Percentiles rank a stretch among this genome's conserved stretches.
These are phyloP conservation scores for Pachyuromys duprasi DNA, from an alignment of 2,797 vertebrate species.

Conservation along the genomic window DNA sequence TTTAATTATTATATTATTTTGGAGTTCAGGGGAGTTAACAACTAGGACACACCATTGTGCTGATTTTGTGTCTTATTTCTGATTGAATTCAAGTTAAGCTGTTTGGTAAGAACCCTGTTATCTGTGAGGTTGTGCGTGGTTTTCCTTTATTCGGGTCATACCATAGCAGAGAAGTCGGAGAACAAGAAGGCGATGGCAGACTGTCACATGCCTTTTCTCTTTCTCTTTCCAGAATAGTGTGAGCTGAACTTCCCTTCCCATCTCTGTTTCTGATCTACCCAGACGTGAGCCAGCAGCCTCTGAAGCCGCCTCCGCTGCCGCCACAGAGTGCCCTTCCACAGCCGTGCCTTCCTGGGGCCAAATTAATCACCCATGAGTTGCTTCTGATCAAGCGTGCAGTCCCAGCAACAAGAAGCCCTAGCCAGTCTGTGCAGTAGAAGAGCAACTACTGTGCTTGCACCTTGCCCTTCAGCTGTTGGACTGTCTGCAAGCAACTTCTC, in stretches of 20 bases:
- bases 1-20: slow-evolving; percentile 38
- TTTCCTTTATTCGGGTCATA: slow-evolving; percentile 1
- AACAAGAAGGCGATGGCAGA: background rate
- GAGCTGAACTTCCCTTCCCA: background rate
- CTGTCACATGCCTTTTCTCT: background rate
- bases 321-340: background rate
- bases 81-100: background rate
- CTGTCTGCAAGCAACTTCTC: slow-evolving; percentile 9
- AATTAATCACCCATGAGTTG: background rate
- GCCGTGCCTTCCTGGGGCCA: background rate
- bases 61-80: slow-evolving; percentile 4
- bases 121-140: background rate
- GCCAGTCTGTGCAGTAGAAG: background rate
- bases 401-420: background rate
- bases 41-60: background rate
- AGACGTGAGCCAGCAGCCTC: background rate
- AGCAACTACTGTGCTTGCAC: background rate
- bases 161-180: slow-evolving; percentile 8
- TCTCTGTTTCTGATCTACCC: background rate
- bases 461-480: background rate
- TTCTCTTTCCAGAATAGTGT: background rate
- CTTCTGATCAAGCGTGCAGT: background rate
- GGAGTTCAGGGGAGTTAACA: background rate
- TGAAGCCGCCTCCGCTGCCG: background rate
- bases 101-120: background rate